These are phyloP conservation scores for Patella ulyssiponensis DNA, from an alignment of 2,888 invertebrate genomes.

Conservation along the genomic window DNA sequence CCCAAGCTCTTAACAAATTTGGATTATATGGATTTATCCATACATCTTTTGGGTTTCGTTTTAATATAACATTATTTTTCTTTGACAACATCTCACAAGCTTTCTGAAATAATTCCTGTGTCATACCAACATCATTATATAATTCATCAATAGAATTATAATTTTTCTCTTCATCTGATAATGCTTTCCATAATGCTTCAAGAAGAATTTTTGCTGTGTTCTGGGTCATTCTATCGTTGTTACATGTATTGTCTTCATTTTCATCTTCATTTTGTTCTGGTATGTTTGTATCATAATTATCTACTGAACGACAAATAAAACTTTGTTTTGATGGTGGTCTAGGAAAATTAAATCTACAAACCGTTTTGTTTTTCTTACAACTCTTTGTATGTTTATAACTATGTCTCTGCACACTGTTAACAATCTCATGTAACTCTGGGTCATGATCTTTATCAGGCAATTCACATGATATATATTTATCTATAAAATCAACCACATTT, in stretches of 20 bases:
- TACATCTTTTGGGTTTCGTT: neutral
- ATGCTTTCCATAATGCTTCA: constrained; percentile 8
- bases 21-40: constrained; percentile 23
- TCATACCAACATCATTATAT: neutral
- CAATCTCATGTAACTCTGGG: constrained; percentile 41
- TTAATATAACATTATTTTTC: constrained; percentile 3
- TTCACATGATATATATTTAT: constrained; percentile 37
- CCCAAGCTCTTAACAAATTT: constrained; percentile 26
- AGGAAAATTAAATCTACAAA: constrained; percentile 44
- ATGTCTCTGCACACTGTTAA: constrained; percentile 31
- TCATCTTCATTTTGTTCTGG: neutral
- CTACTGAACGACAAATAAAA: constrained; percentile 11
- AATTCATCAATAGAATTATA: constrained; percentile 9
- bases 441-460: constrained; percentile 24
- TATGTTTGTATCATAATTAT: constrained; percentile 3
- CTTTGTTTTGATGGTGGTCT: constrained; percentile 26
- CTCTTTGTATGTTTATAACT: constrained; percentile 36
- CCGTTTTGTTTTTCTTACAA: constrained; percentile 30
- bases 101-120: constrained; percentile 12
- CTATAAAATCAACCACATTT: constrained; percentile 31
- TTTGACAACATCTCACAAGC: constrained; percentile 1
- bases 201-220: neutral
- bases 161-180: constrained; percentile 1
- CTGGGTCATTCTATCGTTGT: neutral
- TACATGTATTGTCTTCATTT: neutral